Conservation (phyloP, 2,888 invertebrate genomes). For the Neoitamus cyanurus region DNA sequence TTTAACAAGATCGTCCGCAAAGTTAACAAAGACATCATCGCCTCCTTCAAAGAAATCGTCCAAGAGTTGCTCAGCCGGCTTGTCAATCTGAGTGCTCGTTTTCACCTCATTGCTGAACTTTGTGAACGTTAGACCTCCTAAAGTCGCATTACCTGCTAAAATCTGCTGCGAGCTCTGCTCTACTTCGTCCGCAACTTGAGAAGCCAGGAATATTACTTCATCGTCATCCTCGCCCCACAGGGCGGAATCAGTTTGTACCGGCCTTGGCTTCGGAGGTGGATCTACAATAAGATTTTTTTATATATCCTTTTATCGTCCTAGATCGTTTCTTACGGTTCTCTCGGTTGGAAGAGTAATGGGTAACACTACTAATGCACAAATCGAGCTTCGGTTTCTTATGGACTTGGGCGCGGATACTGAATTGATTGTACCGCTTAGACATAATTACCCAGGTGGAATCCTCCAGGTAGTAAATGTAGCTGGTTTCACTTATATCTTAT, state of each 20-base stretch:
- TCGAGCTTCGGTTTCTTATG: slow-evolving; percentile 49
- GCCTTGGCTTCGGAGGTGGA: background rate
- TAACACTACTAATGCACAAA: background rate
- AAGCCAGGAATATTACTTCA: slow-evolving; percentile 52
- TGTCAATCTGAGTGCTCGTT: slow-evolving; percentile 47
- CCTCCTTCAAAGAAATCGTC: slow-evolving; percentile 8
- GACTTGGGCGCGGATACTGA: background rate
- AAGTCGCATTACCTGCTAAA: background rate
- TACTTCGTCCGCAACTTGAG: slow-evolving; percentile 50
- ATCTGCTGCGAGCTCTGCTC: slow-evolving; percentile 45
- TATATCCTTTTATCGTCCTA: slow-evolving; percentile 56
- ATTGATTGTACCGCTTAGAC: slow-evolving; percentile 44
- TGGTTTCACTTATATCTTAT: background rate
- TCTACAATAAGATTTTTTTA: slow-evolving; percentile 62
- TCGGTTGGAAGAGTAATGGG: background rate
- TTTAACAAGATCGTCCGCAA: slow-evolving; percentile 31
- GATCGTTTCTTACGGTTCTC: background rate
- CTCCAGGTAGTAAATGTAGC: background rate
- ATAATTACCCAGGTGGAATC: background rate
- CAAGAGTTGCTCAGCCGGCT: background rate
- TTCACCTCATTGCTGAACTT: slow-evolving; percentile 28
- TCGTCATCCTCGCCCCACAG: slow-evolving; percentile 54
- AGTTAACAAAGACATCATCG: slow-evolving; percentile 43
- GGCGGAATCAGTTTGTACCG: background rate
- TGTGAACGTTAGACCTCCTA: slow-evolving; percentile 40